Evolutionary conservation across 2,797 vertebrate genomes (phyloP), one percentile per base, ranked within the genome.

Genomic region (Arvicola amphibius): DNA sequence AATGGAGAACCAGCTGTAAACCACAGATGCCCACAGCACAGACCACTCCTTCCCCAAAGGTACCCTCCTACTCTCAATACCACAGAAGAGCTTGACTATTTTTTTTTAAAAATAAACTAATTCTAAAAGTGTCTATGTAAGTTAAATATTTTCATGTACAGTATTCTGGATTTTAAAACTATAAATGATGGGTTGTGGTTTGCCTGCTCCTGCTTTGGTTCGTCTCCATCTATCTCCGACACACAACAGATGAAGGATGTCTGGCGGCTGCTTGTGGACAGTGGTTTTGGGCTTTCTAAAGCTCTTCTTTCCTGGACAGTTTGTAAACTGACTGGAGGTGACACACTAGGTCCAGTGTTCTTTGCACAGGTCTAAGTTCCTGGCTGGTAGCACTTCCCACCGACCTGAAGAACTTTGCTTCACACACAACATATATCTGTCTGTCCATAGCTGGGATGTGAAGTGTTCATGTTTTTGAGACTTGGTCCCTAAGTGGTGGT

Each of bases 381-480:
- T 88, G 92, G 73, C 80, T 93, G 88, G 79, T 61, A 78, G 84
- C 34, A 78, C 74, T 92, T 94, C 78, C 37, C 73, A 79, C 89
- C 27, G 53, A 40, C 29, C 27, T 48, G 14, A 88, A 92, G 63
- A 94, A 61, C 91, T 91, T 86, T 63, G 43, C 91, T 81, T 88
- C 95, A 87, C 53, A 51, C 77, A 71, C 61, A 65, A 17, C 17
- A 84, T 32, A 34, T 13, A 67, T 32, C 63, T 34, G 63, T 65
- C 13, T 56, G 56, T 59, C 19, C 56, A n/a, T 34, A 19, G 43
- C 84, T 69, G 67, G 46, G 63, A 5, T 63, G 59, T 51, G 17
- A 51, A 21, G 4, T 27, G 32, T 34, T 34, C 34, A 16, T n/a
- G 63, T 37, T 46, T n/a, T 69, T 86, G 63, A 23, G 32, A 48